phyloP scores from a whole-genome alignment of 37 sponge, comb jelly and placozoan genomes.

The Geodia barretti region DNA sequence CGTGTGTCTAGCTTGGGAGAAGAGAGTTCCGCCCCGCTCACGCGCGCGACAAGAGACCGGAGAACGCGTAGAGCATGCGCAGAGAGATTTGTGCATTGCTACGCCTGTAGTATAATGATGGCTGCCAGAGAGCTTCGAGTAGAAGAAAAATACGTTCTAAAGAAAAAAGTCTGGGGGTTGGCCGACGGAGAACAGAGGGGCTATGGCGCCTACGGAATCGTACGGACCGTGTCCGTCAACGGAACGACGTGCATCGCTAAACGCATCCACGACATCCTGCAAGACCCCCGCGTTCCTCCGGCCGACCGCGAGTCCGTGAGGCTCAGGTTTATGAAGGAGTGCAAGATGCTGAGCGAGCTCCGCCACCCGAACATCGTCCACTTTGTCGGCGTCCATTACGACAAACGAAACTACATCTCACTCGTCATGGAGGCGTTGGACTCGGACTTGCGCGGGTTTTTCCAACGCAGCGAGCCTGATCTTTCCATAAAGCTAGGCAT shows the following conservation, averaged over 20 bases:
- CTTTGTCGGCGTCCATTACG: slow-evolving; percentile 19
- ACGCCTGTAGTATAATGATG: too few relatives aligned
- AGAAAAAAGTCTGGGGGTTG: not conserved
- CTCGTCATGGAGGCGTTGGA: slow-evolving; percentile 20
- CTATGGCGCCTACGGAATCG: slow-evolving; percentile 30
- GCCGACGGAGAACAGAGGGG: not conserved
- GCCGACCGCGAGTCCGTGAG: not conserved
- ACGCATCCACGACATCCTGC: slow-evolving; percentile 2
- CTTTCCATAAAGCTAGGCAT: slow-evolving; percentile 22
- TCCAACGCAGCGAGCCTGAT: not conserved
- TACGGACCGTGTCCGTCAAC: slow-evolving; percentile 13
- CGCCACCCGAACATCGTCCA: slow-evolving; percentile 39
- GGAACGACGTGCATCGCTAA: slow-evolving; percentile 35
- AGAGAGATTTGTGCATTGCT: too few relatives aligned
- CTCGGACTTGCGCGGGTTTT: not conserved
- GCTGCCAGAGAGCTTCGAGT: too few relatives aligned
- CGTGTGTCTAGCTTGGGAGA: too few relatives aligned
- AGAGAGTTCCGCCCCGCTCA: too few relatives aligned
- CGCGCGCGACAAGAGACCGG: too few relatives aligned
- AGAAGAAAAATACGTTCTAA: too few relatives aligned
- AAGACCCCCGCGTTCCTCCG: not conserved
- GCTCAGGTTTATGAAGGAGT: slow-evolving; percentile 17
- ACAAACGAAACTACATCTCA: not conserved
- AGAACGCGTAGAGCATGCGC: too few relatives aligned
- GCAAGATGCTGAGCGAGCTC: slow-evolving; percentile 15